A percentile compares a stretch with the other conserved stretches of the same genome.
Conservation (phyloP, 2,888 invertebrate species). For the Neuroscelio doddi region DNA sequence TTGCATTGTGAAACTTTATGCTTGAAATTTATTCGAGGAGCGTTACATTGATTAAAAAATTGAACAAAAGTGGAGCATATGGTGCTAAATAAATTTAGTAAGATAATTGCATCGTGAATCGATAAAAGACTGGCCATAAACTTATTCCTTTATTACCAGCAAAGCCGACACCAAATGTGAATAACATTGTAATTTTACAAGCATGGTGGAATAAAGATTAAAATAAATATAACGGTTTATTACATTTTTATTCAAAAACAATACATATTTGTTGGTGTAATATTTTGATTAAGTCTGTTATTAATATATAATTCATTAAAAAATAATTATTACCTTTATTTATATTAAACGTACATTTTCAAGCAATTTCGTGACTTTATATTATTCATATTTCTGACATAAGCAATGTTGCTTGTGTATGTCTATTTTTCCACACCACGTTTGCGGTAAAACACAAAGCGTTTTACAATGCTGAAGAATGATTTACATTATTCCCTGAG, state of each 20-base stretch:
- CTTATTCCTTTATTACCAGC: no score
- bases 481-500: slow-evolving; percentile 64
- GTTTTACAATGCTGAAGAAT: slow-evolving; percentile 59
- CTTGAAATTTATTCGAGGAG: slow-evolving; percentile 1
- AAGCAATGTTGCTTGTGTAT: slow-evolving; percentile 28
- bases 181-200: no score
- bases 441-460: slow-evolving; percentile 46
- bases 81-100: not conserved
- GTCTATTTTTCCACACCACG: slow-evolving; percentile 27
- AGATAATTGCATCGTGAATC: not conserved
- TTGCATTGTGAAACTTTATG: not conserved
- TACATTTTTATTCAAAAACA: no score
- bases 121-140: no score
- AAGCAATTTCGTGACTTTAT: slow-evolving; percentile 30
- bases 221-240: no score
- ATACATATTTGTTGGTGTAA: no score
- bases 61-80: slow-evolving; percentile 1
- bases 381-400: slow-evolving; percentile 25
- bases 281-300: no score
- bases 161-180: no score
- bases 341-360: no score
- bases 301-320: no score
- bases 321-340: no score
- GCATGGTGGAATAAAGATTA: no score
- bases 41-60: not conserved